Base-by-base conservation (phyloP, 2,888 invertebrate genomes). In the Coenonympha arcania region DNA sequence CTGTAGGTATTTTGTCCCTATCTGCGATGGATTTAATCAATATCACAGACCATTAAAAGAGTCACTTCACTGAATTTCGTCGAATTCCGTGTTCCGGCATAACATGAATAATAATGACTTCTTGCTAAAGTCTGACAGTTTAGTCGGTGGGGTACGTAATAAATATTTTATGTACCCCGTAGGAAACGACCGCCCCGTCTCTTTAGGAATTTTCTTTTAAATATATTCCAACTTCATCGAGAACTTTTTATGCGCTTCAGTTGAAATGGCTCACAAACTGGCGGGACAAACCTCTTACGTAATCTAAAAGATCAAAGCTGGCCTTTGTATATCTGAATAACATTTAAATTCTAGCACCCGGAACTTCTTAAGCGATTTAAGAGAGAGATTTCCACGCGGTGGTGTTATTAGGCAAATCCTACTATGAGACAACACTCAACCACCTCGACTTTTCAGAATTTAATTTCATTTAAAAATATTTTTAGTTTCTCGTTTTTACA, bases 351-450 rank as follows among this genome's bases (percentile, higher is more conserved):
- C 43, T 50, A 61, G 55, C 54, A 44, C 56, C 59, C 56, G 48
- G 52, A 66, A 58, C 58, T 64, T 59, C 58, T 55, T 48, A 63
- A 63, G 60, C 58, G 51, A 50, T 59, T 62, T 59, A 58, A 60
- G 59, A 55, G 48, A 54, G 52, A 53, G 57, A 61, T 55, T 62
- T 58, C 30, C 43, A 28, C 31, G 39, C 55, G 50, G 50, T 53
- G 57, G 57, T 62, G 54, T 58, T 59, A 54, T 49, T 47, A 45
- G 57, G 52, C 16, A 52, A 54, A 60, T 52, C 53, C 50, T 50
- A 44, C 53, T 52, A 47, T 50, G 49, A 40, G 49, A 54, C 41
- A 54, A 52, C n/a, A n/a, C n/a, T n/a, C n/a, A n/a, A n/a, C n/a
- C n/a, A n/a, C 47, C 50, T 50, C 36, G 43, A 48, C 47, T 54